Conservation (phyloP, 2,113 vertebrate species). For the Merops nubicus region DNA sequence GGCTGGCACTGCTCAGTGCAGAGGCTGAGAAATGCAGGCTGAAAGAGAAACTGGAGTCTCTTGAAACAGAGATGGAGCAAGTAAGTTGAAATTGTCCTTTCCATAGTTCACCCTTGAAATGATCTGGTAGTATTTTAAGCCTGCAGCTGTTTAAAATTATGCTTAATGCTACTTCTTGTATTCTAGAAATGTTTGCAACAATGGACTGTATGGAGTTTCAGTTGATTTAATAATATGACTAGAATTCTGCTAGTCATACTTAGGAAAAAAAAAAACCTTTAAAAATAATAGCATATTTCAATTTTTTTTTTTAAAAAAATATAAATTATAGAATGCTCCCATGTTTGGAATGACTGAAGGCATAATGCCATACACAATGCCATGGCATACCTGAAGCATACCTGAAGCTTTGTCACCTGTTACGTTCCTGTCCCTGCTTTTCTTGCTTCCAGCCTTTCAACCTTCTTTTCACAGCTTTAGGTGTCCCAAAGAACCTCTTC, state of each 20-base stretch:
- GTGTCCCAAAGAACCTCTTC: neutral
- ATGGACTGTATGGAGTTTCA: neutral
- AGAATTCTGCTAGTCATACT: neutral
- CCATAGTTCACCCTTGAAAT: neutral
- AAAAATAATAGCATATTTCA: neutral
- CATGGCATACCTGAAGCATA: neutral
- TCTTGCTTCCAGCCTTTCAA: neutral
- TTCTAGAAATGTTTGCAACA: neutral
- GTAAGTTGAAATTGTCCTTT: constrained; percentile 54
- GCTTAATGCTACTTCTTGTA: neutral
- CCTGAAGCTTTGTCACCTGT: neutral
- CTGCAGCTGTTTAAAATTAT: neutral
- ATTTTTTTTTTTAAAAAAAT: neutral
- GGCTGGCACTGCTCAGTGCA: constrained; percentile 61
- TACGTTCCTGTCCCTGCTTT: neutral
- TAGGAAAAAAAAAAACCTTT: neutral
- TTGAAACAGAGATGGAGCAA: constrained; percentile 78
- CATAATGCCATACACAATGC: neutral
- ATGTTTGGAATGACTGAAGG: neutral
- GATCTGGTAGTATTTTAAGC: neutral
- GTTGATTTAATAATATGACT: neutral
- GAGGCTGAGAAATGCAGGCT: constrained; percentile 73
- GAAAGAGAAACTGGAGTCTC: constrained; percentile 73
- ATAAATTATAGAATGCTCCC: neutral
- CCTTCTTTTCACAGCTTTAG: neutral